A percentile compares a stretch with the other conserved stretches of the same genome.
These are phyloP conservation scores for Harpalus rufipes DNA, from an alignment of 2,888 invertebrate species.

Conservation along the genomic window DNA sequence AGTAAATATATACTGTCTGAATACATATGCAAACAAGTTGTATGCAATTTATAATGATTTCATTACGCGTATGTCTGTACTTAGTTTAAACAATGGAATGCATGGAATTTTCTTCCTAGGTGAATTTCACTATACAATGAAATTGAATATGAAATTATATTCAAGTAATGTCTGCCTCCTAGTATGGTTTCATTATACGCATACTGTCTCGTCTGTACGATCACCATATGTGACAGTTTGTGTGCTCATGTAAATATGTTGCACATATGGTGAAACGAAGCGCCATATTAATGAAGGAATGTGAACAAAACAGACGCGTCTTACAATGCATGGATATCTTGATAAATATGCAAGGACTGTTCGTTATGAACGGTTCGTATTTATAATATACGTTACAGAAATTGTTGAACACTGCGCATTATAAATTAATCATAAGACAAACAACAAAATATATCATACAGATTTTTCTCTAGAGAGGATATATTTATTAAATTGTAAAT, in stretches of 20 bases:
- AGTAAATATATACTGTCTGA: too few relatives aligned
- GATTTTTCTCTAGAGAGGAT: constrained; percentile 15
- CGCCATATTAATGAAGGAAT: constrained; percentile 47
- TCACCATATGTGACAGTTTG: constrained; percentile 27
- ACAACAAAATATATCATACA: background rate
- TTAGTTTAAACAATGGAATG: too few relatives aligned
- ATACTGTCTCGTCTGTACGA: background rate
- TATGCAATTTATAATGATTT: too few relatives aligned
- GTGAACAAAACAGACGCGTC: constrained; percentile 41
- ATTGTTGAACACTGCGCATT: constrained; percentile 11
- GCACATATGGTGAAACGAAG: constrained; percentile 51
- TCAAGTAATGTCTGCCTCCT: constrained; percentile 1
- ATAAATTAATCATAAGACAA: constrained; percentile 20
- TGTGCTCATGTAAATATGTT: constrained; percentile 38
- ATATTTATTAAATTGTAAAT: constrained; percentile 25
- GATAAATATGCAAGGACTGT: constrained; percentile 38
- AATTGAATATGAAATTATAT: too few relatives aligned
- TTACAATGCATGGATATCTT: constrained; percentile 21
- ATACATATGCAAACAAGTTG: too few relatives aligned
- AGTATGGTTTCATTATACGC: background rate
- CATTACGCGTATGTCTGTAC: too few relatives aligned
- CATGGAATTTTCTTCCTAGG: too few relatives aligned
- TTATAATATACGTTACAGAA: constrained; percentile 12
- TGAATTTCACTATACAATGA: too few relatives aligned
- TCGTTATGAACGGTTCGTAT: constrained; percentile 18